phyloP scores from a whole-genome alignment of 2,888 invertebrate species.

The Hydriomena furcata region DNA sequence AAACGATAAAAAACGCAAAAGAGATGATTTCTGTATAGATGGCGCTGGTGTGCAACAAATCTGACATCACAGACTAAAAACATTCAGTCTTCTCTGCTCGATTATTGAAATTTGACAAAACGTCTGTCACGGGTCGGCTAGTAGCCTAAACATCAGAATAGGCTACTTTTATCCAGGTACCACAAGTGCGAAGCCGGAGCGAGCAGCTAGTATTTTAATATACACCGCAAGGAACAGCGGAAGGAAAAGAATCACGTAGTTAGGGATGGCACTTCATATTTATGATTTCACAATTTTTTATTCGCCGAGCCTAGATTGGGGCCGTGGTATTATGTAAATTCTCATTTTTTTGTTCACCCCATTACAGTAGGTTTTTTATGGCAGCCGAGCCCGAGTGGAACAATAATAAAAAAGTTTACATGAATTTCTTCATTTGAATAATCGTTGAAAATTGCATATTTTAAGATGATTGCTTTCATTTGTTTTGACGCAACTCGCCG shows the following conservation, averaged over 20 bases:
- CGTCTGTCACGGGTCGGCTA: too few species aligned
- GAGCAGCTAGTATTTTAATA: too few species aligned
- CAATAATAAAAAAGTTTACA: constrained; percentile 38
- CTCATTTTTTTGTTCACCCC: constrained; percentile 25
- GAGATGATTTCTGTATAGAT: too few species aligned
- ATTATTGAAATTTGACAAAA: too few species aligned
- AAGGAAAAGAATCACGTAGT: constrained; percentile 14
- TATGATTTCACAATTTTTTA: constrained; percentile 26
- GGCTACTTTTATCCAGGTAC: too few species aligned
- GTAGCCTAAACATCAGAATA: too few species aligned
- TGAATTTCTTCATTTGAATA: constrained; percentile 34
- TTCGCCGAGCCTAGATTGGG: constrained; percentile 25
- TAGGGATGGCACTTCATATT: constrained; percentile 14
- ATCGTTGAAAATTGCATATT: constrained; percentile 24
- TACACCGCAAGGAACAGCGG: neutral
- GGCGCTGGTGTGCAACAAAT: too few species aligned
- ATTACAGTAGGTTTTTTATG: constrained; percentile 26
- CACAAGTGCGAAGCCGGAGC: too few species aligned
- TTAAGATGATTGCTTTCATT: constrained; percentile 19
- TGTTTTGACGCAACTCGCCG: too few species aligned
- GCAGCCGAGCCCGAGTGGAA: constrained; percentile 21
- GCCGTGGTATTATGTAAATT: constrained; percentile 32
- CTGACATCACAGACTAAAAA: too few species aligned
- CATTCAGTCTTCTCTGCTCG: too few species aligned
- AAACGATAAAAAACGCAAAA: too few species aligned